A percentile compares a stretch with the other conserved stretches of the same genome.
Evolutionary conservation across 2,797 vertebrate genomes (phyloP).

Genomic region (Dromococcyx pavoninus): DNA sequence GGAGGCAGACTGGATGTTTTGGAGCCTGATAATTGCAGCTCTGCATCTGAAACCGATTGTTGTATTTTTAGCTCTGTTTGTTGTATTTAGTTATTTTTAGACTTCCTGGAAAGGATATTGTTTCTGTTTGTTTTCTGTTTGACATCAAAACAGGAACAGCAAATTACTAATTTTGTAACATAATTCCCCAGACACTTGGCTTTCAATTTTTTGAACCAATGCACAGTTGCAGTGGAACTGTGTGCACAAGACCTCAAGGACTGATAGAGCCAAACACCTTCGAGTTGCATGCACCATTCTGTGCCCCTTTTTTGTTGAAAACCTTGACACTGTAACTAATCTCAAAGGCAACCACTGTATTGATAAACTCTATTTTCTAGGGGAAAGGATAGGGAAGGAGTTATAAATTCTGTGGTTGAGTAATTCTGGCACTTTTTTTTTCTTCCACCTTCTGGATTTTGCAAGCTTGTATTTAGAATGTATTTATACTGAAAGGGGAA

Average conservation of each 20-base stretch:
- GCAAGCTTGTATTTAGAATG: not conserved
- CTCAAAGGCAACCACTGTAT: not conserved
- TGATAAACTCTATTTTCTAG: not conserved
- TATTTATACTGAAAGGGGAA: not conserved
- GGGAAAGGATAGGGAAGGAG: not conserved
- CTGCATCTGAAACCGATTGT: slow-evolving; percentile 38
- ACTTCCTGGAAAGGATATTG: slow-evolving; percentile 41
- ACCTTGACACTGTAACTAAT: not conserved
- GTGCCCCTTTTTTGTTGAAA: not conserved
- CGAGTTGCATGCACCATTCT: not conserved
- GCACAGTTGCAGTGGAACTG: not conserved
- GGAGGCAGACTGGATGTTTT: not conserved
- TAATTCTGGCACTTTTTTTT: not conserved
- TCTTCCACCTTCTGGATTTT: not conserved
- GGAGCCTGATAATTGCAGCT: slow-evolving; percentile 17
- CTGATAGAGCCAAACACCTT: not conserved
- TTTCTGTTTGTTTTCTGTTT: slow-evolving; percentile 51
- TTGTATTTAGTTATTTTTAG: slow-evolving; percentile 55
- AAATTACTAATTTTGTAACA: slow-evolving; percentile 42
- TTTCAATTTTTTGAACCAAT: slow-evolving; percentile 39
- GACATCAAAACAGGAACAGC: slow-evolving; percentile 51
- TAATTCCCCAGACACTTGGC: slow-evolving; percentile 7
- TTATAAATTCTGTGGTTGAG: not conserved
- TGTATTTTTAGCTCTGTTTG: slow-evolving; percentile 40
- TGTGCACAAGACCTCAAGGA: not conserved